Conservation (phyloP, 1,140 invertebrate genomes). For the Akabosia matsudoensis region DNA sequence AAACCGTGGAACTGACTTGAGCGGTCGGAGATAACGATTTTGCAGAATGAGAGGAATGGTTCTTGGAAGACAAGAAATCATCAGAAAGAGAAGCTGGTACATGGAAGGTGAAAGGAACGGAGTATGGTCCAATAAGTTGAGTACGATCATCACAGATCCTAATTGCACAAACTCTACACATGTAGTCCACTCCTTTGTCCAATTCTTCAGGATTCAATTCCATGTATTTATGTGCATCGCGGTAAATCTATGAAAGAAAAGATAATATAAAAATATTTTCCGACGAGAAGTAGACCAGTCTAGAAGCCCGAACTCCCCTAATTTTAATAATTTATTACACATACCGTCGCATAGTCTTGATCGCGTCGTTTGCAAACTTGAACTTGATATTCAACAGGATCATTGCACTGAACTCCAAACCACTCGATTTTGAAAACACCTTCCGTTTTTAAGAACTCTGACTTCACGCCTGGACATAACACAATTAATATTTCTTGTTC, state of each 20-base stretch:
- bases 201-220: slow-evolving; percentile 35
- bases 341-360: slow-evolving; percentile 45
- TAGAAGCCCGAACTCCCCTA: too few species aligned
- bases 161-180: slow-evolving; percentile 43
- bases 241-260: slow-evolving; percentile 35
- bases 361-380: slow-evolving; percentile 43
- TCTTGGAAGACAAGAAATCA: slow-evolving; percentile 28
- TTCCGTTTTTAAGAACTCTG: slow-evolving; percentile 29
- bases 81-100: slow-evolving; percentile 30
- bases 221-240: slow-evolving; percentile 30
- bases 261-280: too few species aligned
- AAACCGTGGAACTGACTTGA: slow-evolving; percentile 34
- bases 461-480: slow-evolving; percentile 40
- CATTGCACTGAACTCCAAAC: slow-evolving; percentile 35
- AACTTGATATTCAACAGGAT: slow-evolving; percentile 41
- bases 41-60: slow-evolving; percentile 34
- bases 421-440: slow-evolving; percentile 40
- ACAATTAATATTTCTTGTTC: too few species aligned
- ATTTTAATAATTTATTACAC: too few species aligned
- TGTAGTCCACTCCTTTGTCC: slow-evolving; percentile 41
- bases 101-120: slow-evolving; percentile 40
- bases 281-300: too few species aligned
- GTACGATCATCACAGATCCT: slow-evolving; percentile 38
- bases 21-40: slow-evolving; percentile 41
- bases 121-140: slow-evolving; percentile 44